Evolutionary conservation across 23 tunicate species (phyloP), one percentile per base, ranked within the genome.

Genomic region (Trididemnum nubilum): DNA sequence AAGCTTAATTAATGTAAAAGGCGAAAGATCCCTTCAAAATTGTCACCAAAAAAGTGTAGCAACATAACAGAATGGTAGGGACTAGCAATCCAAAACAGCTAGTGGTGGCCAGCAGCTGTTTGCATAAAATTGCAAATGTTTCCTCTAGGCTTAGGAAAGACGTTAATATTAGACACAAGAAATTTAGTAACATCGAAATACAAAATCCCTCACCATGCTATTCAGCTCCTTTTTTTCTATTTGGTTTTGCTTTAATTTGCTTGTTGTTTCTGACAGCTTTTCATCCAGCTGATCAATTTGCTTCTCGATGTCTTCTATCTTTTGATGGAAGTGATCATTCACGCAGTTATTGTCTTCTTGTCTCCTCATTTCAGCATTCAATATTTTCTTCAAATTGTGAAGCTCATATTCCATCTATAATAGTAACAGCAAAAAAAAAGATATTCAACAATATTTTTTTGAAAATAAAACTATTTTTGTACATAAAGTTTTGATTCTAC

Each of bases 331-430:
- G 2, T 61, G 70, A 9, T 59, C 74, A 28, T 76, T 66, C 12
- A 83, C 84, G 21, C 65, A 82, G 32, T 70, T 50, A 19, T 51
- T 64, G 28, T 83, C 84, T 0, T 69, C 54, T n/a, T 89, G 94
- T 19, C 67, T 50, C 22, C 71, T 64, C 38, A 83, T 32, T 58
- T 89, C 88, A 0, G 73, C 84, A n/a, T 57, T 60, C 36, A 89
- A 71, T 34, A 78, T 50, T 27, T 66, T 54, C 0, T 76, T 75
- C 27, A 89, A 76, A 34, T 71, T 82, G 33, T 57, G 64, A 2
- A 89, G 61, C 34, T 83, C 85, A 15, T 30, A 51, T 65, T 89
- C 94, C 94, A 89, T 89, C 94, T 89, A 33, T 21, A 67, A 85
- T n/a, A 59, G 18, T 18, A 37, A n/a, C n/a, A 1, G 57, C 57